phyloP scores from a whole-genome alignment of 2,797 vertebrate species.

The Ctenosaura bakeri region DNA sequence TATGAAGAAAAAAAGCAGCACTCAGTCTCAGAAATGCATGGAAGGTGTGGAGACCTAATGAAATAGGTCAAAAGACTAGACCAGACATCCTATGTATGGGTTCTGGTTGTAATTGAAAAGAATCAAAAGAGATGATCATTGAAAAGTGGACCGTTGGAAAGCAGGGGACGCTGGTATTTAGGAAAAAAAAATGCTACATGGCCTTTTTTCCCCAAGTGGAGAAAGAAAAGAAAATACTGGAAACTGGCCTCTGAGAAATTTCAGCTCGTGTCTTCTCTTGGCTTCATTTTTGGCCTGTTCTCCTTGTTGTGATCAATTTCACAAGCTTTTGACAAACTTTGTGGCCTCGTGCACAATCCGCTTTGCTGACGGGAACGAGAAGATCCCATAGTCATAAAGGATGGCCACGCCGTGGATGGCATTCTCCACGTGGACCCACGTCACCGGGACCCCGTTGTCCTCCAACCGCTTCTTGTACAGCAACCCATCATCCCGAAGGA shows the following conservation, averaged over 20 bases:
- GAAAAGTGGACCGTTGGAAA: too few relatives aligned
- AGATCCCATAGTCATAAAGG: not conserved
- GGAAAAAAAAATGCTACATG: too few relatives aligned
- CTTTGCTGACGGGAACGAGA: slow-evolving; percentile 56
- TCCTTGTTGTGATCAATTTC: not conserved
- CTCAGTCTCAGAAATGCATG: too few relatives aligned
- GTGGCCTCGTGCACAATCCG: slow-evolving; percentile 48
- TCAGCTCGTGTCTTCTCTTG: not conserved
- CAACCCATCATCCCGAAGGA: slow-evolving; percentile 80
- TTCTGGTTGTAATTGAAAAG: too few relatives aligned
- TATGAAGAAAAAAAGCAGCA: too few relatives aligned
- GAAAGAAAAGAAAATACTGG: too few relatives aligned
- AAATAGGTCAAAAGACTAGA: too few relatives aligned
- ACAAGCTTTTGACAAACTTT: slow-evolving; percentile 67
- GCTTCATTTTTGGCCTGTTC: not conserved
- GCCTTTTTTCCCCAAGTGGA: too few relatives aligned
- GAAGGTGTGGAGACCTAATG: too few relatives aligned
- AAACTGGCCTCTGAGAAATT: not conserved
- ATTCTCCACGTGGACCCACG: not conserved
- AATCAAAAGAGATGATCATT: too few relatives aligned
- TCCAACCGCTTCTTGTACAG: slow-evolving; percentile 36
- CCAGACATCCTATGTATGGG: too few relatives aligned
- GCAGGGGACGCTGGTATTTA: too few relatives aligned
- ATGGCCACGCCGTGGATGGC: not conserved
- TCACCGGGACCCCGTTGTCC: slow-evolving; percentile 11